Evolutionary conservation across 2,888 invertebrate species (phyloP).

Genomic region (Sympetrum striolatum): DNA sequence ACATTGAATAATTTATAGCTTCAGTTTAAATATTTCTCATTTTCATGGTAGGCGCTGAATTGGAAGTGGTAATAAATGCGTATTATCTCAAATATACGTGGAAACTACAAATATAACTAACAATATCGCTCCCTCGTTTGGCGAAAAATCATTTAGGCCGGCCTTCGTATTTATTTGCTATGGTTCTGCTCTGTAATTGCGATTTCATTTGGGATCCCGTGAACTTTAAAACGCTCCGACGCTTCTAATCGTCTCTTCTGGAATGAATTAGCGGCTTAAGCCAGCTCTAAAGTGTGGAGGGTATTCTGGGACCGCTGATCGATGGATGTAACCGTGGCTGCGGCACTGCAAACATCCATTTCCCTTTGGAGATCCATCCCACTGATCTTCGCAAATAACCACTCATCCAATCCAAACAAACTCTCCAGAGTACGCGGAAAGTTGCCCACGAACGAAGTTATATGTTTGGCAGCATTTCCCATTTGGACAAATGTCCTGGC

Average conservation of each 20-base stretch:
- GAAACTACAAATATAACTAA: no score
- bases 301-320: background rate
- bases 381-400: conserved; percentile 30
- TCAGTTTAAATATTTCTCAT: no score
- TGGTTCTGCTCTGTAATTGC: no score
- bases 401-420: conserved; percentile 36
- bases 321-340: background rate
- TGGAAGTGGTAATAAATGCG: no score
- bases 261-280: background rate
- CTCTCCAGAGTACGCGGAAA: background rate
- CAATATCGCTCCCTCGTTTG: no score
- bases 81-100: no score
- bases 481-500: background rate
- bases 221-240: no score
- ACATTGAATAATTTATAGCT: no score
- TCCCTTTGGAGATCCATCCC: background rate
- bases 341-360: conserved; percentile 31
- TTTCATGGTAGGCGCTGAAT: no score
- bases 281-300: background rate
- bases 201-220: no score
- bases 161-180: no score
- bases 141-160: no score
- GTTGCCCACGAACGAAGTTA: background rate
- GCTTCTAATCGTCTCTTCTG: background rate
- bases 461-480: background rate